Percentiles rank a stretch among this genome's conserved stretches.
Conservation (phyloP, 2,113 vertebrate genomes). For the Eudyptes chrysolophus region DNA sequence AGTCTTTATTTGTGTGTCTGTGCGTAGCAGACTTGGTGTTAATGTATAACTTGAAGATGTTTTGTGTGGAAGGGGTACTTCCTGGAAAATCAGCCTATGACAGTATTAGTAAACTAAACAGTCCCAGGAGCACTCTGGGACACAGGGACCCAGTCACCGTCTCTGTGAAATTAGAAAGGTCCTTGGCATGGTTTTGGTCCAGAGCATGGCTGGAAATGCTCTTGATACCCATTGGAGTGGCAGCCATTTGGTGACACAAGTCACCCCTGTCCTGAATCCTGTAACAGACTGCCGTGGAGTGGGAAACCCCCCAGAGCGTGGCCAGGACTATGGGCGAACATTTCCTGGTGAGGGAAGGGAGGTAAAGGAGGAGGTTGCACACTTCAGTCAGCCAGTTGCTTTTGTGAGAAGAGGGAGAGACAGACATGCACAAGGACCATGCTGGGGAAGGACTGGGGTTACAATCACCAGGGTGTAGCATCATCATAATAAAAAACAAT, state of each 20-base stretch:
- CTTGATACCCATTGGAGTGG: background rate
- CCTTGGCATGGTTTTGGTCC: background rate
- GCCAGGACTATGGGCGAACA: background rate
- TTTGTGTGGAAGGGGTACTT: background rate
- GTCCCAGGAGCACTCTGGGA: background rate
- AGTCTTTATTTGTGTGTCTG: background rate
- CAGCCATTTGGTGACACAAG: background rate
- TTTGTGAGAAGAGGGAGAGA: background rate
- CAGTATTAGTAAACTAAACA: background rate
- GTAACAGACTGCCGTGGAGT: background rate
- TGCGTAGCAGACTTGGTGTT: background rate
- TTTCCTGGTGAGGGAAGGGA: background rate
- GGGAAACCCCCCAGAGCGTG: fast-evolving
- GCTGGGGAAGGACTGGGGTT: background rate
- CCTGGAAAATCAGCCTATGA: background rate
- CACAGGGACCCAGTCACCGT: background rate
- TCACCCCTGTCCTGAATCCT: background rate
- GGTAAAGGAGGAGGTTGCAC: background rate
- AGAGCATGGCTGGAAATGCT: background rate
- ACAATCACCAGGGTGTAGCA: background rate
- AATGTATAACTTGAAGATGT: background rate
- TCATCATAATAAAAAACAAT: background rate
- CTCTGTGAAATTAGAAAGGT: background rate
- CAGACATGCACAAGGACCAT: fast-evolving
- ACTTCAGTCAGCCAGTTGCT: background rate